These are phyloP conservation scores for Drosophila picticornis DNA, from an alignment of 2,888 invertebrate species.

Conservation along the genomic window DNA sequence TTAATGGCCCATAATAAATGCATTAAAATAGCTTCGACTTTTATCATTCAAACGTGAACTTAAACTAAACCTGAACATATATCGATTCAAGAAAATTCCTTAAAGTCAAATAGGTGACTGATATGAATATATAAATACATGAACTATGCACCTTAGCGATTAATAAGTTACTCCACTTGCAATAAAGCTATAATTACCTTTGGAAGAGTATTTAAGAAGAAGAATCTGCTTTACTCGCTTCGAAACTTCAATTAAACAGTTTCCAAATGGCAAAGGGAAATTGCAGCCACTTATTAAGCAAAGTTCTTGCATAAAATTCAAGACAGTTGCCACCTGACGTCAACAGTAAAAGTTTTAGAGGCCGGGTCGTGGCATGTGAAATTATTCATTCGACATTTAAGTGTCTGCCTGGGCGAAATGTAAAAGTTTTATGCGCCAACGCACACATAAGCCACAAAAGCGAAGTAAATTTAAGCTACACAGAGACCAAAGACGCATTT, in stretches of 20 bases:
- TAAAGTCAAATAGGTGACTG: not conserved
- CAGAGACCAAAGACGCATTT: slow-evolving; percentile 32
- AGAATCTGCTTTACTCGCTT: not conserved
- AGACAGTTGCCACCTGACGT: slow-evolving; percentile 40
- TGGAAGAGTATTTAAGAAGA: not conserved
- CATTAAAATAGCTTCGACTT: not conserved
- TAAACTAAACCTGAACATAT: not conserved
- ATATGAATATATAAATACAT: not conserved
- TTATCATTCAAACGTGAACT: not conserved
- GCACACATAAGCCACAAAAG: slow-evolving; percentile 58
- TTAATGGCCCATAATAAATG: not conserved
- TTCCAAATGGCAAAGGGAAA: slow-evolving; percentile 41
- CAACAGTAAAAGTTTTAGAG: slow-evolving; percentile 61
- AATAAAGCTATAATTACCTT: not conserved
- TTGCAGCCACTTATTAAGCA: slow-evolving; percentile 48
- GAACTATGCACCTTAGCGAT: not conserved
- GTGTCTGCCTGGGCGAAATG: slow-evolving; percentile 70
- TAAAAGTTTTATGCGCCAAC: slow-evolving; percentile 69
- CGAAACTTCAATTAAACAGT: slow-evolving; percentile 52
- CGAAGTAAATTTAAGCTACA: slow-evolving; percentile 36
- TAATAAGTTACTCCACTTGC: too few relatives aligned
- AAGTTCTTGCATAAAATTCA: slow-evolving; percentile 54
- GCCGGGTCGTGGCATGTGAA: slow-evolving; percentile 62
- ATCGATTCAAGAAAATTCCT: too few relatives aligned
- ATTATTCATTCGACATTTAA: slow-evolving; percentile 79